Evolutionary conservation across 2,113 vertebrate genomes (phyloP), one percentile per base, ranked within the genome.

Genomic region (Pica pica): DNA sequence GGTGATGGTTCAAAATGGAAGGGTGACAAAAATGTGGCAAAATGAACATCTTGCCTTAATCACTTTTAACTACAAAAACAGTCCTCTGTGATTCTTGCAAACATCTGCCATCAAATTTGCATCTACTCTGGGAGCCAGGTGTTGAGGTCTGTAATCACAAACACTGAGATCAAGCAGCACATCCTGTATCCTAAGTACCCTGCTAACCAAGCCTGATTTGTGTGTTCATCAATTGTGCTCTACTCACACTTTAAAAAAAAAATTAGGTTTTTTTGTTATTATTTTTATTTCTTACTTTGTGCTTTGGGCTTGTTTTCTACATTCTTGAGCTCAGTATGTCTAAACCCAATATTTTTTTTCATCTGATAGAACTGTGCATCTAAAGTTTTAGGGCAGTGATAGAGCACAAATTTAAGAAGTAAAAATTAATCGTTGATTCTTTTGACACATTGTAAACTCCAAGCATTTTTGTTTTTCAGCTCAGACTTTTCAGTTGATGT

Each of bases 101-200:
- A 92, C 78, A 94, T 95, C 88, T 97, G 94, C 87, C 84, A 74
- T 77, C 46, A 93, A 95, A 96, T 87, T 95, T 93, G 61, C 47
- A 91, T 93, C 69, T 82, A 22, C 37, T 93, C 28, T 92, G 95
- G 95, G 77, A 96, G 94, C 96, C 98, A 98, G 98, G 97, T 98
- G 98, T 96, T 96, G 95, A 96, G 92, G 87, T 97, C 94, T 97
- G 95, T 97, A 97, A 97, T 98, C 63, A 91, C 42, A 93, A 93
- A 64, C 73, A 84, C 50, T 71, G 77, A 94, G 87, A 93, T 74
- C 17, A 59, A 81, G 69, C 59, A 96, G 95, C 96, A 95, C 46
- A 64, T 97, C 95, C 96, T 96, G 41, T 77, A 83, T 89, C 76
- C 73, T 94, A 87, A 96, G 93, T 91, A 96, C 84, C 97, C 96